A percentile compares a stretch with the other conserved stretches of the same genome.
These are phyloP conservation scores for Drosophila ohnishii DNA, from an alignment of 1,140 invertebrate genomes.

Conservation along the genomic window DNA sequence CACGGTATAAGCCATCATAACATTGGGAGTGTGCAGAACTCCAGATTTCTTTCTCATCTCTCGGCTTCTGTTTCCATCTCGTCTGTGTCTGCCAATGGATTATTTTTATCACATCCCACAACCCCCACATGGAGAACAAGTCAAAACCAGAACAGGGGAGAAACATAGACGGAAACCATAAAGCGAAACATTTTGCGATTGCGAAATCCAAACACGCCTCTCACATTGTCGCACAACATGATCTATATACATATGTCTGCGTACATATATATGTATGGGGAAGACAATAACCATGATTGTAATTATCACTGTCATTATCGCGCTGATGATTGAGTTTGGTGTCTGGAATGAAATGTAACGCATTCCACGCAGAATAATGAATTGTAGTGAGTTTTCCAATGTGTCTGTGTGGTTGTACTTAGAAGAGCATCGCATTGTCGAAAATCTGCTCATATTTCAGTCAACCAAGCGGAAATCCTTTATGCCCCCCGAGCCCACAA, in stretches of 20 bases:
- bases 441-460: constrained; percentile 78
- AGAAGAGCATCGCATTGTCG: constrained; percentile 50
- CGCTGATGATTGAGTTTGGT: constrained; percentile 51
- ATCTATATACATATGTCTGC: constrained; percentile 53
- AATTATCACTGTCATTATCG: constrained; percentile 64
- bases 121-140: constrained; percentile 26
- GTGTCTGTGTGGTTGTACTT: constrained; percentile 15
- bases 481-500: constrained; percentile 28
- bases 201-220: constrained; percentile 76
- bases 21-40: constrained; percentile 45
- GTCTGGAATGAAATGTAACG: constrained; percentile 57
- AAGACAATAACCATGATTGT: constrained; percentile 40
- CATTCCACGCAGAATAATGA: constrained; percentile 67
- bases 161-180: constrained; percentile 42
- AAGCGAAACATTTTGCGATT: constrained; percentile 65
- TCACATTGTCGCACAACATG: constrained; percentile 64
- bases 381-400: constrained; percentile 35
- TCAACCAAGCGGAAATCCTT: constrained; percentile 79
- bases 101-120: constrained; percentile 47
- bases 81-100: constrained; percentile 33
- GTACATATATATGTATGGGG: background rate
- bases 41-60: constrained; percentile 27
- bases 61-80: constrained; percentile 32
- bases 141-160: constrained; percentile 8
- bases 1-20: constrained; percentile 23